Evolutionary conservation across 2,888 invertebrate genomes (phyloP), one percentile per base, ranked within the genome.

Genomic region (Mylabris sibirica): DNA sequence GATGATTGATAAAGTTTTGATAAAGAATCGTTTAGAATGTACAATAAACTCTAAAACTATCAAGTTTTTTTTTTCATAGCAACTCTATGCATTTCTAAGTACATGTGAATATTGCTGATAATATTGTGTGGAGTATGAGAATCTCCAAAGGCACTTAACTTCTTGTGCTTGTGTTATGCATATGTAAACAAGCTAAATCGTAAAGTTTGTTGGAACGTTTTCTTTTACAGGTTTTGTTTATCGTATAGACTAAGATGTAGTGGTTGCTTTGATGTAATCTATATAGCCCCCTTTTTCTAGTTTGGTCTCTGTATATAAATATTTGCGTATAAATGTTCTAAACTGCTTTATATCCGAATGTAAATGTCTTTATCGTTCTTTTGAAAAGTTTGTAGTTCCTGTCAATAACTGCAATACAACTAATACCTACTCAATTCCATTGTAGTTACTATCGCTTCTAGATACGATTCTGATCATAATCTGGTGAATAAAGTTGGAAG

Each of bases 141-240:
- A 3, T 44, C 44, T 44, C 17, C n/a, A 44, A 17, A 17, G 30
- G 44, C 44, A 44, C 17, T 44, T 17, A 17, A 44, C 44, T 44
- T 44, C n/a, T 17, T 44, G 17, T 1, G 9, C 1, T 49, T 49
- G 49, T 49, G 9, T 20, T 67, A 65, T 70, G 67, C 62, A 70
- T 70, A 70, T 59, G 60, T 70, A 65, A 68, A 53, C 75, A 75
- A 72, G 75, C 11, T 66, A 63, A 71, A 73, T 72, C 70, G 75
- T 76, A 76, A 77, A 77, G 72, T 70, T 74, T 68, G 66, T 24
- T 70, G 76, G 75, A 77, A 76, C 74, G 73, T 78, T 75, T 76
- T 74, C 74, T 77, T 76, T 57, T 76, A 73, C 69, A 71, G 60
- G 61, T 66, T 61, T 64, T 66, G 66, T 69, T 66, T 69, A 69